Percentiles rank a stretch among this genome's conserved stretches.
These are phyloP conservation scores for Syngnathus acus DNA, from an alignment of 2,797 vertebrate genomes.

Conservation along the genomic window DNA sequence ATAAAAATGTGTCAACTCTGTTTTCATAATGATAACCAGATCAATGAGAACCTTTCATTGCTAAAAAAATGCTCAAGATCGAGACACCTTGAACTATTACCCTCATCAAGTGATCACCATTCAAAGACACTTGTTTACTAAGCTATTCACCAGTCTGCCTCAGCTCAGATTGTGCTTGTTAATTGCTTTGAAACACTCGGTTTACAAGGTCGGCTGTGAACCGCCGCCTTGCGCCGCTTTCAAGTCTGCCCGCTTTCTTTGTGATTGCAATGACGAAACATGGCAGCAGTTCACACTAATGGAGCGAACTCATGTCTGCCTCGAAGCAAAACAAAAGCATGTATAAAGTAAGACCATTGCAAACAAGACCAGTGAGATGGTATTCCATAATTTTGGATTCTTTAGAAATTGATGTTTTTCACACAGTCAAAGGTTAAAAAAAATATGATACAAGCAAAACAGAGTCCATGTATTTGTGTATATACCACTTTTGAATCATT, in stretches of 20 bases:
- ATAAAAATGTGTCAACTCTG: too few relatives aligned
- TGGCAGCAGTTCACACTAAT: not conserved
- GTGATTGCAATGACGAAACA: not conserved
- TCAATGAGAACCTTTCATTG: constrained; percentile 17
- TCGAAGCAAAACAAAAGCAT: not conserved
- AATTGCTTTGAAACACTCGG: constrained; percentile 83
- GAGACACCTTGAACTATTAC: constrained; percentile 76
- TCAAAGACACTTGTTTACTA: constrained; percentile 79
- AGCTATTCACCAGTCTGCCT: constrained; percentile 73
- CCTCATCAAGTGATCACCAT: constrained; percentile 77
- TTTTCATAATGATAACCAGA: too few relatives aligned
- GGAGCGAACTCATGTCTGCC: not conserved
- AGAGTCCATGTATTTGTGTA: too few relatives aligned
- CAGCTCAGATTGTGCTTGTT: constrained; percentile 79
- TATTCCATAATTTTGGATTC: not conserved
- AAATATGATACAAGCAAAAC: too few relatives aligned
- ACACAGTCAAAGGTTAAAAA: too few relatives aligned
- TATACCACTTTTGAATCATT: too few relatives aligned
- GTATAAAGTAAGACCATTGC: not conserved
- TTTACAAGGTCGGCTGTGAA: constrained; percentile 77
- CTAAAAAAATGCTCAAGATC: constrained; percentile 52
- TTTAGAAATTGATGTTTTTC: too few relatives aligned
- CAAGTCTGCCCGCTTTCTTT: not conserved
- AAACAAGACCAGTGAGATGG: not conserved
- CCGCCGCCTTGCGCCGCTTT: not conserved